Base-by-base conservation (phyloP, 2,797 vertebrate species). In the Leontopithecus rosalia region DNA sequence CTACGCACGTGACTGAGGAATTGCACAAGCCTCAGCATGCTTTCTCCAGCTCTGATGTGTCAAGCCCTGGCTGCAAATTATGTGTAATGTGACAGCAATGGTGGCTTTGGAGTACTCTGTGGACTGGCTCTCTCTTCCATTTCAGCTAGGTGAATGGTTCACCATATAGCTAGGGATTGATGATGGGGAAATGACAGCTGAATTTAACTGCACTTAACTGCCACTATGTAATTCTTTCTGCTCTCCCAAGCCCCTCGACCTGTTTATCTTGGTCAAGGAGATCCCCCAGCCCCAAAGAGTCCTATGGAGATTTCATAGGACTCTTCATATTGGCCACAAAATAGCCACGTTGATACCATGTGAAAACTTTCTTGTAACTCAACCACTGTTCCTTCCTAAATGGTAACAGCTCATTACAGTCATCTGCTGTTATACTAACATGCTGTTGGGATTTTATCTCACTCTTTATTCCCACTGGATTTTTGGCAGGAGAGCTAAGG, bases 31-130 rank as follows among this genome's bases (percentile, higher is more conserved):
- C 83, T 70, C 58, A 48, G 75, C 30, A 67, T 36, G 80, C 76
- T 90, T 88, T 55, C 73, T 90, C 77, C 61, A 92, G 33, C 72
- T 15, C 58, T 88, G 28, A n/a, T 90, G 48, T 79, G 79, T 82
- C 83, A 92, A 96, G 46, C 6, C 4, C 36, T 41, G 75, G 58
- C n/a, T 64, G 30, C 39, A 85, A 85, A 57, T 0, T 83, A n/a
- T 57, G 19, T 82, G 67, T 24, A 87, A 85, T 1, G 10, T 20
- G 1, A 95, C 73, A 15, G 96, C 19, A 4, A 94, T n/a, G 80
- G 30, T 87, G 52, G 64, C 67, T 96, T 57, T 96, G 93, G 41
- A 97, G 73, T 72, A 82, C 58, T 96, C 94, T 89, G 52, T 0
- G 81, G 76, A 11, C 0, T 90, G 87, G 43, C 30, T 97, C 64